phyloP scores from a whole-genome alignment of 30 jellyfish, hydroid and myxozoan genomes.

The Turritopsis rubra region DNA sequence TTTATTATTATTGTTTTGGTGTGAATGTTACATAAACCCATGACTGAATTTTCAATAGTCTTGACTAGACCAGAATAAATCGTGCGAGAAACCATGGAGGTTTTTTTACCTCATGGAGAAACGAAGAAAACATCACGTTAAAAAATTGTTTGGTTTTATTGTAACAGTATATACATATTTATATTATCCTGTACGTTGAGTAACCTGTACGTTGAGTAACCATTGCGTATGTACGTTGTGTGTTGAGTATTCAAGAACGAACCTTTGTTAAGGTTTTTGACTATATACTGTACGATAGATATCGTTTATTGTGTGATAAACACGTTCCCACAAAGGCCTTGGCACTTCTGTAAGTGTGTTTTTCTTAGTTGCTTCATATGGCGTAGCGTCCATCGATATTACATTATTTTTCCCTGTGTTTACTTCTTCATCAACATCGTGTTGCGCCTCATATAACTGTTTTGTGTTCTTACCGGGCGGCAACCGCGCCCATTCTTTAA shows the following conservation, averaged over 20 bases:
- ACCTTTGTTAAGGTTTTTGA: neutral
- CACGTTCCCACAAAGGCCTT: slow-evolving; percentile 2
- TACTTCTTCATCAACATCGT: neutral
- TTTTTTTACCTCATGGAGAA: no score
- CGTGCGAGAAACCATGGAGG: no score
- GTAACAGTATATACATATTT: neutral
- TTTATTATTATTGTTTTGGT: no score
- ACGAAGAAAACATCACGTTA: no score
- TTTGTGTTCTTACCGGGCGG: neutral
- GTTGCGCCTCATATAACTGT: neutral
- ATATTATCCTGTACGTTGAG: neutral
- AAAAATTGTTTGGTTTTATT: no score
- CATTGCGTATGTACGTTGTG: neutral
- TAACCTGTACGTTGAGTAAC: no score
- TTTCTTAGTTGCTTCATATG: neutral
- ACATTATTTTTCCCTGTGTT: neutral
- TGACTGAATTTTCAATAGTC: no score
- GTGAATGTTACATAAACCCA: no score
- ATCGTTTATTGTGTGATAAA: neutral
- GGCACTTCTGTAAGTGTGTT: neutral
- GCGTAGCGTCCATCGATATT: neutral
- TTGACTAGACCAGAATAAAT: neutral
- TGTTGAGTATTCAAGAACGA: neutral
- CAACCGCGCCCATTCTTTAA: neutral
- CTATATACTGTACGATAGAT: neutral